Conservation (phyloP, 2,113 vertebrate genomes). For the Anoplopoma fimbria region DNA sequence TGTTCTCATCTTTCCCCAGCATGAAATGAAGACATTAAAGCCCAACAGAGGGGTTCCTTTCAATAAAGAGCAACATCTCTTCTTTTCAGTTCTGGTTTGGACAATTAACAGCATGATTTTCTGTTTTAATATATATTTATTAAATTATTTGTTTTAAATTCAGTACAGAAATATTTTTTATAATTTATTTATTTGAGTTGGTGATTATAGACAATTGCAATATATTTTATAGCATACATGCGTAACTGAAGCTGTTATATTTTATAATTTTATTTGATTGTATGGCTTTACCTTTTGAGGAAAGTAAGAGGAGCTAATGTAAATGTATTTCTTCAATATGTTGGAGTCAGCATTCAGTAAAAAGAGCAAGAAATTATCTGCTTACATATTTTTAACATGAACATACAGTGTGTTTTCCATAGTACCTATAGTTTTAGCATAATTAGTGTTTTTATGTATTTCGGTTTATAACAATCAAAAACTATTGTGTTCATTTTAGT, state of each 20-base stretch:
- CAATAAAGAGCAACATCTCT: neutral
- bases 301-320: neutral
- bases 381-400: neutral
- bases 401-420: neutral
- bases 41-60: neutral
- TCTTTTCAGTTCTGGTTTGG: neutral
- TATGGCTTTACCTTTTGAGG: neutral
- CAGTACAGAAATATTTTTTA: neutral
- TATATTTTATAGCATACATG: neutral
- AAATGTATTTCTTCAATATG: neutral
- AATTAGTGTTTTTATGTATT: neutral
- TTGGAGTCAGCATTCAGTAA: too few relatives aligned
- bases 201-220: neutral
- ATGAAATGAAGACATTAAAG: neutral
- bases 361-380: neutral
- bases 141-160: neutral
- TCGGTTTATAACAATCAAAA: neutral
- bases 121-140: neutral
- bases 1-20: neutral
- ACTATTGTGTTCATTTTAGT: neutral
- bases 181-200: neutral
- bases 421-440: neutral
- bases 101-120: neutral
- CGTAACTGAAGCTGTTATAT: neutral
- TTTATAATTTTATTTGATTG: neutral